phyloP scores from a whole-genome alignment of 1,140 invertebrate species.

The Polypedilum vanderplanki region DNA sequence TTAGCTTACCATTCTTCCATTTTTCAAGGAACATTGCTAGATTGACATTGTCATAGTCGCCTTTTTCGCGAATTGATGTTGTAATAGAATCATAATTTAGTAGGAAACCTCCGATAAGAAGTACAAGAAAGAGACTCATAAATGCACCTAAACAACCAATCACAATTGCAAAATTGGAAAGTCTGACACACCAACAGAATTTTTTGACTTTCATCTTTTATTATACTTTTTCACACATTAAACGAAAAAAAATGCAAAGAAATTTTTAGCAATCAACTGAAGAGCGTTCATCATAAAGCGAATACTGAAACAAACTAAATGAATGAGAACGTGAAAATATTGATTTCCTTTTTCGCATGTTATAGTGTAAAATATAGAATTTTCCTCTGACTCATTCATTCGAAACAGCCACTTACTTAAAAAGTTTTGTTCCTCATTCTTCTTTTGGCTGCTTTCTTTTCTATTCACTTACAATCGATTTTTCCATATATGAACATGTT shows the following conservation, averaged over 20 bases:
- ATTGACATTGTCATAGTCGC: neutral
- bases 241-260: neutral
- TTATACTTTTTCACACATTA: neutral
- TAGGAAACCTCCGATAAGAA: neutral
- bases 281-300: neutral
- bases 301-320: slow-evolving; percentile 14
- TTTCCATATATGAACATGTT: no score
- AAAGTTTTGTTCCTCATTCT: no score
- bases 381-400: slow-evolving; percentile 10
- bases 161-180: neutral
- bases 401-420: neutral
- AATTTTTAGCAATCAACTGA: neutral
- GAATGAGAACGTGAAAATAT: neutral
- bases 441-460: no score
- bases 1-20: neutral
- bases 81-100: slow-evolving; percentile 6
- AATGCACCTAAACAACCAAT: neutral
- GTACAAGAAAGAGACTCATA: neutral
- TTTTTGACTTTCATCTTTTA: neutral
- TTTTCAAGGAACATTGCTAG: neutral
- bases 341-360: neutral
- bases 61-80: neutral
- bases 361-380: neutral
- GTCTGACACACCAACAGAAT: neutral
- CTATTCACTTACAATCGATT: no score